Conservation (phyloP, 2,888 invertebrate genomes). For the Sisyra terminalis region DNA sequence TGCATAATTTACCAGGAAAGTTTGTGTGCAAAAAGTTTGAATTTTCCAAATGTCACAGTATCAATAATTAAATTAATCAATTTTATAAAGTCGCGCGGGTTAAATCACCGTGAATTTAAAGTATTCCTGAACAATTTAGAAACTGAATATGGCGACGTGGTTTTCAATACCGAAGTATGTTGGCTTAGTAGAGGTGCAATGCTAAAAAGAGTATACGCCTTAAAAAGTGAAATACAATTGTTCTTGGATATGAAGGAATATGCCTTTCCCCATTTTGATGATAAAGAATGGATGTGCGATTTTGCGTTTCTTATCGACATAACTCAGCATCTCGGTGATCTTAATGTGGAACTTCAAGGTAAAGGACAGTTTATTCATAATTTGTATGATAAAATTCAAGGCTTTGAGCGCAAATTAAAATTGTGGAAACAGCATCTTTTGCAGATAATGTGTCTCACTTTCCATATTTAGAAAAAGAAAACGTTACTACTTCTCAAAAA, state of each 20-base stretch:
- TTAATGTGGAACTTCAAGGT: slow-evolving; percentile 7
- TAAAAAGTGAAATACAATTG: not conserved
- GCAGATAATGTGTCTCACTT: slow-evolving; percentile 12
- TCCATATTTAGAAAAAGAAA: slow-evolving; percentile 11
- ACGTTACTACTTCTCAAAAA: slow-evolving; percentile 10
- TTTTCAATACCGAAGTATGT: too few relatives aligned
- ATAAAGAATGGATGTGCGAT: not conserved
- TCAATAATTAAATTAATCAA: too few relatives aligned
- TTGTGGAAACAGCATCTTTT: slow-evolving; percentile 11
- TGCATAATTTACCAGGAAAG: too few relatives aligned
- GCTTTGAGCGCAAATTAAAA: slow-evolving; percentile 10
- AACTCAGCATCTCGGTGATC: not conserved
- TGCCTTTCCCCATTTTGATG: not conserved
- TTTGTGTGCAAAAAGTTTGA: too few relatives aligned
- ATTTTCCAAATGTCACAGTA: too few relatives aligned
- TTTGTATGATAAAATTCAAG: slow-evolving; percentile 10
- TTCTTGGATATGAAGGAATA: not conserved
- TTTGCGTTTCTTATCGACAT: slow-evolving; percentile 5
- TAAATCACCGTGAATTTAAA: too few relatives aligned
- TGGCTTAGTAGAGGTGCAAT: not conserved
- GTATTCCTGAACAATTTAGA: too few relatives aligned
- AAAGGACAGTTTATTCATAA: slow-evolving; percentile 8
- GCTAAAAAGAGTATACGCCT: not conserved
- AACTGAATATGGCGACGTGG: too few relatives aligned
- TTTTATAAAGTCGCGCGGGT: too few relatives aligned